Percentiles rank a stretch among this genome's conserved stretches.
Conservation (phyloP, 1,140 invertebrate species). For the Aleiodes sp. region DNA sequence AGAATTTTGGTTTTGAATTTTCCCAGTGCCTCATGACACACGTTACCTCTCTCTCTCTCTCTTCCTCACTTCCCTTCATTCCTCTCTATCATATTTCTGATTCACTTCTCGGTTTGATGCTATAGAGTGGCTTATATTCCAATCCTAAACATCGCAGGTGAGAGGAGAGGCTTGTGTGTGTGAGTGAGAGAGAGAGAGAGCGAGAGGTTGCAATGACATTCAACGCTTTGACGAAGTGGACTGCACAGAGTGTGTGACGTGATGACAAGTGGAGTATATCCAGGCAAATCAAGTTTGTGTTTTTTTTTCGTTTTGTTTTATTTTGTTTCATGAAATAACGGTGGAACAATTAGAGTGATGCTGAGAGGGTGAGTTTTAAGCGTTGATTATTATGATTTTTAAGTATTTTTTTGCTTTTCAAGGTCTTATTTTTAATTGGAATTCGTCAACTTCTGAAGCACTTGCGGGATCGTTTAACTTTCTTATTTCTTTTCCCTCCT, state of each 20-base stretch:
- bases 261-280: constrained; percentile 13
- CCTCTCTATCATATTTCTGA: not conserved
- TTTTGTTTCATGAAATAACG: too few species aligned
- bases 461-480: not conserved
- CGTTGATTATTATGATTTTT: not conserved
- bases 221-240: constrained; percentile 23
- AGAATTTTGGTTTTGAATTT: constrained; percentile 65
- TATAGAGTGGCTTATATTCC: constrained; percentile 19
- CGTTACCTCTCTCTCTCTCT: constrained; percentile 22
- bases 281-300: not conserved
- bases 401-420: not conserved
- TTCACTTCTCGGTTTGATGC: not conserved
- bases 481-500: not conserved
- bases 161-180: too few species aligned
- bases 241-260: not conserved
- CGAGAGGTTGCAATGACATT: constrained; percentile 17
- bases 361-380: not conserved
- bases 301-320: not conserved
- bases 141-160: too few species aligned
- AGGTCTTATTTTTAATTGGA: not conserved
- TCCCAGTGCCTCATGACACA: constrained; percentile 41
- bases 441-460: not conserved
- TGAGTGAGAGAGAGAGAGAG: not conserved
- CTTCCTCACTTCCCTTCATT: not conserved
- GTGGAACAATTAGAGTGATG: not conserved